phyloP scores from a whole-genome alignment of 2,113 vertebrate genomes.

The Strix aluco region DNA sequence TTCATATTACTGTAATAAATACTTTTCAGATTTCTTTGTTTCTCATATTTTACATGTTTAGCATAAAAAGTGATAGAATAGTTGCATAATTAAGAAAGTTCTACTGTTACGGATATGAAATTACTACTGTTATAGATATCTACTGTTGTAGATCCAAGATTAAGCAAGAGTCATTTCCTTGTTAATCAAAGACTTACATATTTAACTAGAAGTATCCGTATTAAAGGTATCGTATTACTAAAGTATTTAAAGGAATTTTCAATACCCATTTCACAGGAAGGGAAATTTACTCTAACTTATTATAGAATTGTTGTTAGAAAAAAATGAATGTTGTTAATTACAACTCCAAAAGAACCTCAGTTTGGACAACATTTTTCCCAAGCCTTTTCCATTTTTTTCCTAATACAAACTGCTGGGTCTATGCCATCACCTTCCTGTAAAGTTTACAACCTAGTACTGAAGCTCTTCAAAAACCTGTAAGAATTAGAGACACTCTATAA shows the following conservation, averaged over 20 bases:
- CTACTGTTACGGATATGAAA: neutral
- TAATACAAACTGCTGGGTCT: neutral
- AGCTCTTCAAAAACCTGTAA: neutral
- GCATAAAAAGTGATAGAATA: neutral
- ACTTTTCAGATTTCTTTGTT: neutral
- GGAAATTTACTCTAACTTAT: neutral
- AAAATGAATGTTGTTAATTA: neutral
- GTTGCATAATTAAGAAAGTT: neutral
- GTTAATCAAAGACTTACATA: neutral
- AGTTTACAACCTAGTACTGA: neutral
- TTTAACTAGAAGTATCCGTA: neutral
- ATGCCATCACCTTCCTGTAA: neutral
- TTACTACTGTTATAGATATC: neutral
- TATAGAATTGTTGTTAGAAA: neutral
- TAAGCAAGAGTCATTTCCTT: neutral
- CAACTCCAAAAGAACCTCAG: neutral
- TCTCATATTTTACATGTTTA: neutral
- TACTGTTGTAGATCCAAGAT: neutral
- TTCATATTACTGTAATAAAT: neutral
- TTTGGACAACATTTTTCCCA: neutral
- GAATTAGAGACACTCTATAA: neutral
- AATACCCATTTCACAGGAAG: neutral
- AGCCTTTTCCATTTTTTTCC: neutral
- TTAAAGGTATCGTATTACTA: neutral
- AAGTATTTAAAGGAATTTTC: neutral